Percentiles rank a stretch among this genome's conserved stretches.
phyloP scores from a whole-genome alignment of 2,797 vertebrate species.

The Catamblyrhynchus diadema region DNA sequence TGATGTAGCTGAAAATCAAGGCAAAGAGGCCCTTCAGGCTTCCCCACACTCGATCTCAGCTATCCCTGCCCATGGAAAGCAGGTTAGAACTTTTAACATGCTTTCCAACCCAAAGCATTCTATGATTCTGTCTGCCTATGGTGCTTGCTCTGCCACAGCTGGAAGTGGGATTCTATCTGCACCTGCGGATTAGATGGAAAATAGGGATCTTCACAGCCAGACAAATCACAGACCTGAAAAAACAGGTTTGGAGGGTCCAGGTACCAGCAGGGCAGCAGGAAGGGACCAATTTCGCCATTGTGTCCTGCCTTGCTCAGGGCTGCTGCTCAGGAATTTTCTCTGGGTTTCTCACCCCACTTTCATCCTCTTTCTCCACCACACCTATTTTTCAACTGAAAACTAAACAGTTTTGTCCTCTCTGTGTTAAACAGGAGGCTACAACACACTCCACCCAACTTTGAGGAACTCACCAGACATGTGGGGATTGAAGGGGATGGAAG shows the following conservation, averaged over 20 bases:
- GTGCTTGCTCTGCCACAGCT: no score
- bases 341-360: background rate
- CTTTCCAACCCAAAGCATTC: background rate
- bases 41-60: background rate
- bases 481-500: background rate
- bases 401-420: background rate
- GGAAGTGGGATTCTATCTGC: background rate
- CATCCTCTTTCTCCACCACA: background rate
- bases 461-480: background rate
- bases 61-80: background rate
- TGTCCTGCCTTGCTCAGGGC: background rate
- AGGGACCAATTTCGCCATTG: rapidly evolving
- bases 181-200: background rate
- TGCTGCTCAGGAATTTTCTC: background rate
- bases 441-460: rapidly evolving
- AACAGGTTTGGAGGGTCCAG: background rate
- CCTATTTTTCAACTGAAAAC: background rate
- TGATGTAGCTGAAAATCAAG: background rate
- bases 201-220: rapidly evolving
- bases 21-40: background rate
- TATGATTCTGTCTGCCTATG: background rate
- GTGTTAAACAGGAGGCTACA: background rate
- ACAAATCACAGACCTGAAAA: background rate
- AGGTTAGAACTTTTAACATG: background rate
- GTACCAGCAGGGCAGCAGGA: background rate